These are phyloP conservation scores for Sylvicola cinctus DNA, from an alignment of 2,888 invertebrate genomes.

Conservation along the genomic window DNA sequence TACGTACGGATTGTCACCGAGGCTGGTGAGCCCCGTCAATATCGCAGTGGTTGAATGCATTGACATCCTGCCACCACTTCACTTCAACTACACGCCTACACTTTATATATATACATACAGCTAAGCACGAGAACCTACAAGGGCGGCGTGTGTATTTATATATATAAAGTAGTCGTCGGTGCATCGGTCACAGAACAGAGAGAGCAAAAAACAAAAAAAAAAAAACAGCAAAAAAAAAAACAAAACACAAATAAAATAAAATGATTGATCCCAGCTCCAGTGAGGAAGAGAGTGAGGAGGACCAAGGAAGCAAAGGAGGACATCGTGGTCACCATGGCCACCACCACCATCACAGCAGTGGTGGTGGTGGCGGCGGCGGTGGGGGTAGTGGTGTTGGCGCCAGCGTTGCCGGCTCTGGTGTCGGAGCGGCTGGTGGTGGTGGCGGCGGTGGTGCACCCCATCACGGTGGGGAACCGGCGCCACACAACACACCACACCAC, in stretches of 20 bases:
- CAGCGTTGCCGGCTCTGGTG: conserved; percentile 17
- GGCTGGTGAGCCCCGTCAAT: too few species aligned
- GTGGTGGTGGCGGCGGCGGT: conserved; percentile 6
- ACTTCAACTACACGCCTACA: too few species aligned
- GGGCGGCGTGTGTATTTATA: background rate
- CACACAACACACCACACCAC: background rate
- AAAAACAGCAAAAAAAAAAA: background rate
- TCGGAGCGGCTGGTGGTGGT: conserved; percentile 24
- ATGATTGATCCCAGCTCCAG: conserved; percentile 96
- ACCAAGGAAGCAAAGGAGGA: conserved; percentile 35
- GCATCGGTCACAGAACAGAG: too few species aligned
- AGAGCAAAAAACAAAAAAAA: background rate
- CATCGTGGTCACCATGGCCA: conserved; percentile 10
- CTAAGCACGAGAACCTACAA: conserved; percentile 1
- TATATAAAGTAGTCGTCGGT: too few species aligned
- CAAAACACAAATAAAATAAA: conserved; percentile 3
- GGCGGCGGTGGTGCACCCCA: conserved; percentile 14
- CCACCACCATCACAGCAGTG: conserved; percentile 10
- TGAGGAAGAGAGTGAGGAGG: conserved; percentile 87
- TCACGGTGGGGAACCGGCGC: conserved; percentile 9
- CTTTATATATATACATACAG: too few species aligned
- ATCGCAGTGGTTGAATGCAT: too few species aligned
- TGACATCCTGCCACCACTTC: too few species aligned
- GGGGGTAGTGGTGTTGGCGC: conserved; percentile 6
- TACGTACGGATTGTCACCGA: too few species aligned